Base-by-base conservation (phyloP, 2,797 vertebrate species). In the Neosilurus hyrtlii region DNA sequence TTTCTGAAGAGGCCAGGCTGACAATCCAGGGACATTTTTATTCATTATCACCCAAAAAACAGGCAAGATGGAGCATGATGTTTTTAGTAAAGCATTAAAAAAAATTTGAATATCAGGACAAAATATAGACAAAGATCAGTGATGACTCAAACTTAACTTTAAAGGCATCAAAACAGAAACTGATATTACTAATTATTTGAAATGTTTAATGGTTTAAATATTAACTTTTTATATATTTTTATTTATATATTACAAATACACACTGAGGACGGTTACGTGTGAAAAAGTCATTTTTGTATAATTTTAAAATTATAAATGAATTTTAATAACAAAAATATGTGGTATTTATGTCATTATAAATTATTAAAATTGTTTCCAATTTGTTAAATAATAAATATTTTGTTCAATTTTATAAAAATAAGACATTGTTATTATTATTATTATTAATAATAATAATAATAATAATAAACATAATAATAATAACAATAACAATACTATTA, bases 11-110 rank as follows among this genome's bases (percentile, higher is more conserved):
- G 20, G 57, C 73, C 51, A 73, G 12, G 80, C 62, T 30, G 43
- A 81, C 43, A 82, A 80, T 9, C 35, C 18, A 51, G 66, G 56
- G 67, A 85, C 57, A 59, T 78, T 85, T 82, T 78, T 78, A 72
- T 70, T 82, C 30, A 78, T 82, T 76, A 78, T 59, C 63, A 81
- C 24, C 30, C 12, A 12, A 62, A 80, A 68, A 61, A 71, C 43
- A 49, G 56, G 22, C 49, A 26, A 26, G 71, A 57, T 68, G 5
- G 54, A 72, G 62, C 51, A 59, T 16, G 24, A 51, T 0, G 56
- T 20, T 72, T 84, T 84, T 63, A 77, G 61, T 78, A 24, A 66
- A 74, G n/a, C n/a, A n/a, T n/a, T n/a, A n/a, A n/a, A n/a, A n/a
- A 74, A 66, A 24, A 61, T 24, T 77, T 49, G 43, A 77, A 77